phyloP scores from a whole-genome alignment of 2,113 vertebrate species.

The Aix galericulata region DNA sequence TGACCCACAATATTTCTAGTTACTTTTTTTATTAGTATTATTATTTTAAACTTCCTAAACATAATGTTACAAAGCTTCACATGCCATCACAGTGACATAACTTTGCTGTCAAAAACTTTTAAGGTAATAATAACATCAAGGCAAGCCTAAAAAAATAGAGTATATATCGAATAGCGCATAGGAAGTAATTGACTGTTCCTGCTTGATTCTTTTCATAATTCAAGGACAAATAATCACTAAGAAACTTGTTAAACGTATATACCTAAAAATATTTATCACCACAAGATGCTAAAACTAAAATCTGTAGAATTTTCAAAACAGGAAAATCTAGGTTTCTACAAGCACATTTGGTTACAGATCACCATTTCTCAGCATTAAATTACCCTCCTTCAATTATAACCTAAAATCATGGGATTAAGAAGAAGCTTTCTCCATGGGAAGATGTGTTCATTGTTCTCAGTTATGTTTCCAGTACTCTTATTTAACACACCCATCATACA shows the following conservation, averaged over 20 bases:
- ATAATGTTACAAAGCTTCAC: neutral
- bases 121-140: neutral
- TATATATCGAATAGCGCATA: neutral
- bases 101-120: neutral
- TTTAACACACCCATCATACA: neutral
- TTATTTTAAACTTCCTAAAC: neutral
- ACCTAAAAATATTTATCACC: neutral
- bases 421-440: neutral
- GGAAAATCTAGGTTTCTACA: neutral
- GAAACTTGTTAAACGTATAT: neutral
- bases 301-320: neutral
- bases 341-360: neutral
- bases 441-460: neutral
- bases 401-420: neutral
- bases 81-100: neutral
- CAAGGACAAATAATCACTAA: neutral
- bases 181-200: neutral
- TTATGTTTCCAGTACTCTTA: neutral
- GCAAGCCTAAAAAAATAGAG: neutral
- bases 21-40: neutral
- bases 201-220: neutral
- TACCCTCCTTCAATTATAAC: neutral
- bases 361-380: neutral
- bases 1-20: neutral
- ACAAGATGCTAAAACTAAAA: neutral